These are phyloP conservation scores for Cervus canadensis DNA, from an alignment of 2,113 vertebrate genomes.

Conservation along the genomic window DNA sequence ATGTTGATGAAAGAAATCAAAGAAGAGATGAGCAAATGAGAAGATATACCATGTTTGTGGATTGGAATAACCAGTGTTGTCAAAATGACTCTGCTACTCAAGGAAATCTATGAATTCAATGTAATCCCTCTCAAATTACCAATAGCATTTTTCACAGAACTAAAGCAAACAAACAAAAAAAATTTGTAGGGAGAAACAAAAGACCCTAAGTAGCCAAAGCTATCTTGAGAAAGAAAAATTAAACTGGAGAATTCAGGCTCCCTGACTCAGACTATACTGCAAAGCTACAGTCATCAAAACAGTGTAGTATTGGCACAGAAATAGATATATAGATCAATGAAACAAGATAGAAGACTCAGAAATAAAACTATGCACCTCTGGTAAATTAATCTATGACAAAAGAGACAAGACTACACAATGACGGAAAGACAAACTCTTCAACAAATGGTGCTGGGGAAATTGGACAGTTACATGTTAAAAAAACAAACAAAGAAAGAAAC, in stretches of 20 bases:
- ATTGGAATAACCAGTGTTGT: neutral
- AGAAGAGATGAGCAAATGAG: neutral
- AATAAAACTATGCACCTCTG: neutral
- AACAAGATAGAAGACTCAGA: neutral
- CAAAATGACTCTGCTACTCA: neutral
- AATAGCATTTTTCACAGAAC: neutral
- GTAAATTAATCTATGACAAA: neutral
- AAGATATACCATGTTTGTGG: neutral
- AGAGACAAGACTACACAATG: neutral
- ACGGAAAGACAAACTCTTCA: neutral
- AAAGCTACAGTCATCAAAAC: neutral
- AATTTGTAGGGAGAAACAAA: neutral
- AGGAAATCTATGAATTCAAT: neutral
- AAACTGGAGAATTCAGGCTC: neutral
- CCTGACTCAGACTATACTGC: neutral
- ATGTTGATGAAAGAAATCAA: neutral
- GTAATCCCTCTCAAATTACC: neutral
- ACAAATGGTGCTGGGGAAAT: neutral
- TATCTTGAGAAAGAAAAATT: neutral
- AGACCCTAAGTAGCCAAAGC: neutral
- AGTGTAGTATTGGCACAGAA: neutral
- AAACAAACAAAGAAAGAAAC: neutral
- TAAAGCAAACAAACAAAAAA: neutral
- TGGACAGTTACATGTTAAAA: neutral
- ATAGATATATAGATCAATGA: neutral